phyloP scores from a whole-genome alignment of 2,888 invertebrate genomes.

The Rotaria magnacalcarata region DNA sequence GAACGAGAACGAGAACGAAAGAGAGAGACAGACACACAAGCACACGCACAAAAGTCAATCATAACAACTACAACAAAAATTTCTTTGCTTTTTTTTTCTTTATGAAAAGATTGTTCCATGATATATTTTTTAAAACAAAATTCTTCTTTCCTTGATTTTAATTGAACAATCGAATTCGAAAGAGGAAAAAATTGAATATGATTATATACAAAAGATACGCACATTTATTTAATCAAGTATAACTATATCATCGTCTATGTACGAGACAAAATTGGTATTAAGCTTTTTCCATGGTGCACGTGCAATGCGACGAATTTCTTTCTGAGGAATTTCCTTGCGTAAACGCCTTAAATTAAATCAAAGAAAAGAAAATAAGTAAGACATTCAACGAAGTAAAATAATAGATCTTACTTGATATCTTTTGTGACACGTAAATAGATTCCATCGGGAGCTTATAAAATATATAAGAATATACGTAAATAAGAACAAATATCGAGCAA shows the following conservation, averaged over 20 bases:
- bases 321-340: conserved; percentile 18
- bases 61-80: background rate
- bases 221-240: conserved; percentile 22
- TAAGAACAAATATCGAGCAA: too few relatives aligned
- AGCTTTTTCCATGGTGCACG: conserved; percentile 35
- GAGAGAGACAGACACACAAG: background rate
- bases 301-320: conserved; percentile 32
- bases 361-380: background rate
- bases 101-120: background rate
- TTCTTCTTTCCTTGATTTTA: background rate
- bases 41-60: background rate
- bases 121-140: background rate
- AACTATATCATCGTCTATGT: conserved; percentile 29
- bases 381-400: background rate
- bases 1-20: background rate
- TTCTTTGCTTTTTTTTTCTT: background rate
- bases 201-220: background rate
- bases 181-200: background rate
- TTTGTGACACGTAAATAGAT: conserved; percentile 33
- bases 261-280: conserved; percentile 32
- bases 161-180: background rate
- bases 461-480: too few relatives aligned
- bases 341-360: background rate
- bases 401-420: conserved; percentile 4
- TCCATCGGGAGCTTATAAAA: conserved; percentile 7